Evolutionary conservation across 2,797 vertebrate species (phyloP).

Genomic region (Malacoctenus gilli): DNA sequence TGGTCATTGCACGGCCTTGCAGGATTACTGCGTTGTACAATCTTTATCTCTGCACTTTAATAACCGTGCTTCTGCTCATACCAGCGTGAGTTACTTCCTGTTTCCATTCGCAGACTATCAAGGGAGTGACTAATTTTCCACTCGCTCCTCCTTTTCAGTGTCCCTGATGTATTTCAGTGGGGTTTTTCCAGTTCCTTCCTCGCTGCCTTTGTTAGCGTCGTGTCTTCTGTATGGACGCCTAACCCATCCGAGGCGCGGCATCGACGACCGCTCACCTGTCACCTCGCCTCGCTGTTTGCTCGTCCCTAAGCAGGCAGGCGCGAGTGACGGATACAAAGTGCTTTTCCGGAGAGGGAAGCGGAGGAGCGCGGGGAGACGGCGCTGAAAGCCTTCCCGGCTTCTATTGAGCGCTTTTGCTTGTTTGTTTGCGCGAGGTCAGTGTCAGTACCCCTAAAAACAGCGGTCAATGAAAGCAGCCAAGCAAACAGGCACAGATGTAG

Average conservation of each 20-base stretch:
- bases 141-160: too few relatives aligned
- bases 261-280: constrained; percentile 31
- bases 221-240: too few relatives aligned
- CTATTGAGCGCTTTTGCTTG: constrained; percentile 13
- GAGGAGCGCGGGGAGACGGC: constrained; percentile 29
- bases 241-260: constrained; percentile 4
- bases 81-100: too few relatives aligned
- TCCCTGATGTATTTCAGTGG: neutral
- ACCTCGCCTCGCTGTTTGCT: constrained; percentile 23
- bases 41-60: too few relatives aligned
- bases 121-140: too few relatives aligned
- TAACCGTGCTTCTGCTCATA: too few relatives aligned
- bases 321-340: constrained; percentile 23
- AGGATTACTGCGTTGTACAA: too few relatives aligned
- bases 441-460: constrained; percentile 21
- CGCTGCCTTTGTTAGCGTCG: neutral
- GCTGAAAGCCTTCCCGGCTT: constrained; percentile 52
- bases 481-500: too few relatives aligned
- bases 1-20: too few relatives aligned
- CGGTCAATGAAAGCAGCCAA: constrained; percentile 33
- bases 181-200: too few relatives aligned
- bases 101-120: too few relatives aligned
- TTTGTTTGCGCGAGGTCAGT: constrained; percentile 16
- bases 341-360: constrained; percentile 27
- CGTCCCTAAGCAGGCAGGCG: constrained; percentile 22